These are phyloP conservation scores for Nycticorax nycticorax DNA, from an alignment of 2,113 vertebrate species.

Conservation along the genomic window DNA sequence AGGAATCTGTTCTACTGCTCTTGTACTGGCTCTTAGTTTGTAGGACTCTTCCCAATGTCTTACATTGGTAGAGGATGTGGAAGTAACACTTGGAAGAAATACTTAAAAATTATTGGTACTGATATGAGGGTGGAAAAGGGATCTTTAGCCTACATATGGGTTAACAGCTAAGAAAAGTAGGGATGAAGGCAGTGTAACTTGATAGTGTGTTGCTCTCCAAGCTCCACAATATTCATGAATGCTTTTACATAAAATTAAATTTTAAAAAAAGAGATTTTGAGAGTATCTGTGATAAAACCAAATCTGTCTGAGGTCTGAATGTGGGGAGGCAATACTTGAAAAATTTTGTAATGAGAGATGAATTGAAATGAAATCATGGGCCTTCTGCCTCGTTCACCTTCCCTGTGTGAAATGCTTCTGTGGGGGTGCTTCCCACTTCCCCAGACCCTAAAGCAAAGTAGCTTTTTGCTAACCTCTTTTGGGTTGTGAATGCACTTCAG, in stretches of 20 bases:
- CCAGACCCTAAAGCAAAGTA: background rate
- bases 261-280: background rate
- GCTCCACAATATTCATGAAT: background rate
- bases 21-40: background rate
- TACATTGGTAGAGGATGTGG: background rate
- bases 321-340: background rate
- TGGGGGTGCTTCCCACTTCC: background rate
- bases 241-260: background rate
- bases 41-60: background rate
- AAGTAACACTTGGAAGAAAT: background rate
- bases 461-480: accelerated
- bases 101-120: background rate
- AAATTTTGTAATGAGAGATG: background rate
- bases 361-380: accelerated
- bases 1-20: background rate
- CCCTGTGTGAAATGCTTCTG: background rate
- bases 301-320: background rate
- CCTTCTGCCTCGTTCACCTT: accelerated
- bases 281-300: background rate
- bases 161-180: background rate
- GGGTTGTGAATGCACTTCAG: background rate
- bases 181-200: background rate
- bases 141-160: background rate
- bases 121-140: background rate
- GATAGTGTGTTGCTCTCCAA: background rate